Conservation (phyloP, 1,140 invertebrate species). For the Matsumurasca onukii region DNA sequence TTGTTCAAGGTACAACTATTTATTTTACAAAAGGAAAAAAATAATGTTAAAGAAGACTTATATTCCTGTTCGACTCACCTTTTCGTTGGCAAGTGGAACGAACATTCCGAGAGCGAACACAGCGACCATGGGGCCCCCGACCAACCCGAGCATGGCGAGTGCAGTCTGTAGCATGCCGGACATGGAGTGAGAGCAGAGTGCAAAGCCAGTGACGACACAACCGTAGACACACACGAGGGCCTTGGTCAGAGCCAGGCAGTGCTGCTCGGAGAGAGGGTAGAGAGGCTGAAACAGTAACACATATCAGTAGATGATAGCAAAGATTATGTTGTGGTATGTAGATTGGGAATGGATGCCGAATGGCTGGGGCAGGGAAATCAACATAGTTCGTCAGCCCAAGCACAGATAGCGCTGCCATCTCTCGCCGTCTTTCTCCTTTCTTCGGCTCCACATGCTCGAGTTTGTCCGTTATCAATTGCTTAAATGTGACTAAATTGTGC, state of each 20-base stretch:
- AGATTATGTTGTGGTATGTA: too few species aligned
- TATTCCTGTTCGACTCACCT: conserved; percentile 41
- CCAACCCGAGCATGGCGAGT: conserved; percentile 75
- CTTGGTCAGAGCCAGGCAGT: conserved; percentile 55
- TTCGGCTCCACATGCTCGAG: too few species aligned
- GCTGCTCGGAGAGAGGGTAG: conserved; percentile 36
- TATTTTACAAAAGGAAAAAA: background rate
- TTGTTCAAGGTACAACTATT: background rate
- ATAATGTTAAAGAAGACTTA: background rate
- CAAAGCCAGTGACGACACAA: conserved; percentile 64
- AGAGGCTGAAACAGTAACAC: conserved; percentile 33
- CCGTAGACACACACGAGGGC: conserved; percentile 68
- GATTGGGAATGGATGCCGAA: too few species aligned
- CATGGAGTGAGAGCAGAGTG: conserved; percentile 71
- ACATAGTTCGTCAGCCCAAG: too few species aligned
- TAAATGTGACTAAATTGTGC: too few species aligned
- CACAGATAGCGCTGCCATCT: too few species aligned
- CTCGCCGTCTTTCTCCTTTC: too few species aligned
- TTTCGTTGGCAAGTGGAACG: conserved; percentile 60
- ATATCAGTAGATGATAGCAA: too few species aligned
- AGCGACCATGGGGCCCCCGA: conserved; percentile 76
- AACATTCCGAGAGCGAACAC: conserved; percentile 78
- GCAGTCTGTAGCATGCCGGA: conserved; percentile 72
- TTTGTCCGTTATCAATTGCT: too few species aligned
- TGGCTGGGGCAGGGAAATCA: too few species aligned